A percentile compares a stretch with the other conserved stretches of the same genome.
Evolutionary conservation across 2,797 vertebrate genomes (phyloP).

Genomic region (Ctenopoma kingsleyae): DNA sequence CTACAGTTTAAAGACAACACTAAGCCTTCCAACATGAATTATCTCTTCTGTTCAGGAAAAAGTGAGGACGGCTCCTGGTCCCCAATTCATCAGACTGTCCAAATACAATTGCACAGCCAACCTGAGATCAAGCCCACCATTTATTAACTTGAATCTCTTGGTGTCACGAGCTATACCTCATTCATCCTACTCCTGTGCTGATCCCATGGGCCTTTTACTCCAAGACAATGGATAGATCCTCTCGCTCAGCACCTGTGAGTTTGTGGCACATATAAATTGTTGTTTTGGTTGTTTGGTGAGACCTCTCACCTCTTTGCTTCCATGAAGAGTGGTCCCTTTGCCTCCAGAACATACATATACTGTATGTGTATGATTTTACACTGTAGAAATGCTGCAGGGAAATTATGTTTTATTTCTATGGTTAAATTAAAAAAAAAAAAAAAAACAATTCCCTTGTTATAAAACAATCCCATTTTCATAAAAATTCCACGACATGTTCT

Average conservation of each 20-base stretch:
- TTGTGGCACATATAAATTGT: constrained; percentile 73
- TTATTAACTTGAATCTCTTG: constrained; percentile 74
- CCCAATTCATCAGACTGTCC: constrained; percentile 80
- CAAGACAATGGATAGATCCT: constrained; percentile 67
- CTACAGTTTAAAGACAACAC: constrained; percentile 46
- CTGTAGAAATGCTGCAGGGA: not conserved
- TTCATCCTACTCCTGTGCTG: constrained; percentile 58
- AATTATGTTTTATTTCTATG: not conserved
- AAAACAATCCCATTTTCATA: not conserved
- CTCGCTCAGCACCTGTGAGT: constrained; percentile 49
- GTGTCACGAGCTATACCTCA: constrained; percentile 69
- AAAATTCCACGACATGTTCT: not conserved
- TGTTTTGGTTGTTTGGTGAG: constrained; percentile 43
- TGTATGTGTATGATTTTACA: no score
- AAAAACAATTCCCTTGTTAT: not conserved
- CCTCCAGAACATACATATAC: not conserved
- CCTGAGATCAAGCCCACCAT: constrained; percentile 68
- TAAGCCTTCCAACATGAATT: constrained; percentile 59
- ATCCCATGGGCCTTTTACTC: constrained; percentile 68
- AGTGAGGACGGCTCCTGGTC: constrained; percentile 61
- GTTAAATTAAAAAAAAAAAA: not conserved
- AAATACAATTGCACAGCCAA: constrained; percentile 74
- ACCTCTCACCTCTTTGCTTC: constrained; percentile 18
- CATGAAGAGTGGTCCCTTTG: not conserved
- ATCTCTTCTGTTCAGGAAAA: constrained; percentile 65